A percentile compares a stretch with the other conserved stretches of the same genome.
Conservation (phyloP, 2,888 invertebrate genomes). For the Protodeltote pygarga region DNA sequence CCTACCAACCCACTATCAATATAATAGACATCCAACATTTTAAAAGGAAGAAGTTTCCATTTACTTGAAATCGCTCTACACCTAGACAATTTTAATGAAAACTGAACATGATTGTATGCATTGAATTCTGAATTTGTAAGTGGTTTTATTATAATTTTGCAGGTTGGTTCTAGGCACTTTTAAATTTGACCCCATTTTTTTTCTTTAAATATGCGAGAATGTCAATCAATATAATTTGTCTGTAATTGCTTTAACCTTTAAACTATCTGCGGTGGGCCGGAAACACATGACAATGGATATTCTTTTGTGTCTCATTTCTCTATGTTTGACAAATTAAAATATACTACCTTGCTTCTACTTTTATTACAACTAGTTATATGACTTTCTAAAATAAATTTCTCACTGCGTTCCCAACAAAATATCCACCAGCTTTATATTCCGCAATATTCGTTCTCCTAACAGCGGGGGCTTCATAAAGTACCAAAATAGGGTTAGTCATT, state of each 20-base stretch:
- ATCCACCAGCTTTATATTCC: not conserved
- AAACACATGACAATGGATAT: no score
- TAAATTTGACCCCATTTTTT: no score
- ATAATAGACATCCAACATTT: conserved; percentile 55
- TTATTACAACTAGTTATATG: not conserved
- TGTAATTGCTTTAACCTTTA: no score
- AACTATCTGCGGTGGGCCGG: no score
- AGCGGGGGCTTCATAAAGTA: conserved; percentile 25
- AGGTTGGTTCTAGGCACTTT: no score
- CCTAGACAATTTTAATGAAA: conserved; percentile 56
- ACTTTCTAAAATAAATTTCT: not conserved
- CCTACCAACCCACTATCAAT: conserved; percentile 33
- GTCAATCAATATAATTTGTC: no score
- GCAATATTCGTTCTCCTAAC: conserved; percentile 19
- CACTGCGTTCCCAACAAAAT: conserved; percentile 3
- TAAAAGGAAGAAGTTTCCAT: conserved; percentile 77
- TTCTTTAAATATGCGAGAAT: no score
- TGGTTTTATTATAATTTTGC: no score
- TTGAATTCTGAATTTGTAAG: conserved; percentile 43
- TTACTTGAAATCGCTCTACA: conserved; percentile 67
- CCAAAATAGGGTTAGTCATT: conserved; percentile 40
- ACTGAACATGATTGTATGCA: conserved; percentile 51
- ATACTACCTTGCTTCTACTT: no score
- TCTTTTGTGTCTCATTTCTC: no score
- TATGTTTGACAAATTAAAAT: no score